Percentiles rank a stretch among this genome's conserved stretches.
These are phyloP conservation scores for Drosophila saltans DNA, from an alignment of 1,140 invertebrate species.

Conservation along the genomic window DNA sequence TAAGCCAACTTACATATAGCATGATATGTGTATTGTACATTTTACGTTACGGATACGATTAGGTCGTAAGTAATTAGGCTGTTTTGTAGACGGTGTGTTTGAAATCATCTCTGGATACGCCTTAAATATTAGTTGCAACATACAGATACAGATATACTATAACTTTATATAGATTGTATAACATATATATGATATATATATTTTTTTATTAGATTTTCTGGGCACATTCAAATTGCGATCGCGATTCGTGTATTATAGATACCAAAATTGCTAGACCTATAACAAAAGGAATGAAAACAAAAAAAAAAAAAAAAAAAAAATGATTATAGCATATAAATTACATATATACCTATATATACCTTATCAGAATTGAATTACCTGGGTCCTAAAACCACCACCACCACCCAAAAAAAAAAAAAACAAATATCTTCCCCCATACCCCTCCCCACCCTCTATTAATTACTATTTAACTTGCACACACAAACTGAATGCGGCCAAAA, in stretches of 20 bases:
- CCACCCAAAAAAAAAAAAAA: neutral
- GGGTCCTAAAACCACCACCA: neutral
- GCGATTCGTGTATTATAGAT: constrained; percentile 63
- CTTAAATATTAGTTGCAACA: constrained; percentile 10
- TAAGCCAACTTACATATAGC: constrained; percentile 44
- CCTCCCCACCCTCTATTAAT: neutral
- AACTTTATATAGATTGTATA: constrained; percentile 30
- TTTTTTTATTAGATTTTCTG: constrained; percentile 61
- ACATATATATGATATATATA: constrained; percentile 38
- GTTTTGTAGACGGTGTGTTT: constrained; percentile 13
- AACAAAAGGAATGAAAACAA: constrained; percentile 15
- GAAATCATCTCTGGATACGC: constrained; percentile 9
- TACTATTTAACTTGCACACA: neutral
- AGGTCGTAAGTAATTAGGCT: constrained; percentile 39
- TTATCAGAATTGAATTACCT: constrained; percentile 2
- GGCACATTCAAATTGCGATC: constrained; percentile 42
- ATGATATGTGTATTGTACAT: constrained; percentile 43
- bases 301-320: neutral
- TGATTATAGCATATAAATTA: constrained; percentile 1
- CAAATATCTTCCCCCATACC: neutral
- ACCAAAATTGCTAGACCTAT: constrained; percentile 55
- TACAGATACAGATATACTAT: constrained; percentile 14
- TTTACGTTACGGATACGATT: constrained; percentile 34
- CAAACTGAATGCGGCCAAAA: neutral
- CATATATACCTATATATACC: constrained; percentile 4